Conservation (phyloP, 2,113 vertebrate genomes). For the Formicarius rufipectus region DNA sequence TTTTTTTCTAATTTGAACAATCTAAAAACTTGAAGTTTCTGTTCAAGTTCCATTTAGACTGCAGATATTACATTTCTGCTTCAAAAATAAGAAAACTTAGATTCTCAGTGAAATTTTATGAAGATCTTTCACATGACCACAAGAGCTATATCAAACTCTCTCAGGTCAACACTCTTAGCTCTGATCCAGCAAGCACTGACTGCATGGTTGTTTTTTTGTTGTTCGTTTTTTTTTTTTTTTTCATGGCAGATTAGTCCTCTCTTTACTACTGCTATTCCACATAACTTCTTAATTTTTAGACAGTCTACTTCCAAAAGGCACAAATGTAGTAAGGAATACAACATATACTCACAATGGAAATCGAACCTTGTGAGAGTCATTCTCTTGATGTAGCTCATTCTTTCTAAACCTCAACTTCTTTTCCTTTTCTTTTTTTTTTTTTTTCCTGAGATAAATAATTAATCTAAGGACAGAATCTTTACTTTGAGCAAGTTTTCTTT, state of each 20-base stretch:
- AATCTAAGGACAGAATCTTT: not conserved
- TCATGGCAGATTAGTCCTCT: not conserved
- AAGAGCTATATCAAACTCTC: not conserved
- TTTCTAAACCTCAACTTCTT: not conserved
- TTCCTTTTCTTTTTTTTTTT: not conserved
- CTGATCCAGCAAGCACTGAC: not conserved
- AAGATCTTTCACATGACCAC: not conserved
- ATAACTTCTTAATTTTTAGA: not conserved
- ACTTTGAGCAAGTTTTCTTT: not conserved
- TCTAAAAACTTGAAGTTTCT: not conserved
- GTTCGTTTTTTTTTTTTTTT: too few relatives aligned
- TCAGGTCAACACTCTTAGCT: not conserved
- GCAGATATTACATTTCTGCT: not conserved
- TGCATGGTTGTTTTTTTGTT: not conserved
- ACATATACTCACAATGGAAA: not conserved
- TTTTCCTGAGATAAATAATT: not conserved
- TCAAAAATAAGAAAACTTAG: not conserved
- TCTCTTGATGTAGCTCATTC: not conserved
- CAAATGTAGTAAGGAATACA: not conserved
- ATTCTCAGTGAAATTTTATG: not conserved
- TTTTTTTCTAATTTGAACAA: constrained; percentile 17
- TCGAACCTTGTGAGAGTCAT: not conserved
- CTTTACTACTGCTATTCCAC: not conserved
- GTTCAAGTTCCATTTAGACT: not conserved
- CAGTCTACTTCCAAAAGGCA: not conserved